Evolutionary conservation across 2,113 vertebrate genomes (phyloP).

Genomic region (Hyperopisus bebe): DNA sequence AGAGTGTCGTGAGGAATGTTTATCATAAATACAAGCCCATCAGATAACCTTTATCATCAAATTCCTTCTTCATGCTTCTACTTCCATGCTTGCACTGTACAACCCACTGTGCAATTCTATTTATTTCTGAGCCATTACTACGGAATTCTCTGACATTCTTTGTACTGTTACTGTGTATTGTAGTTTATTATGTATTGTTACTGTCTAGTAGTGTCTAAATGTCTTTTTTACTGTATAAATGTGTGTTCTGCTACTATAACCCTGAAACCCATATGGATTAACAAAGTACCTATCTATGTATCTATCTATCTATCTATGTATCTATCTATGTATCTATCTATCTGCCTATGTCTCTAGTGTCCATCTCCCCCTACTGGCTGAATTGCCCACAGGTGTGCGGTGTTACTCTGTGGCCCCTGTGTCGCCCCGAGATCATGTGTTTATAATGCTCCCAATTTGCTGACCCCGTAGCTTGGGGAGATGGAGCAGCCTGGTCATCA

Average conservation of each 20-base stretch:
- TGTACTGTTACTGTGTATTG: too few relatives aligned
- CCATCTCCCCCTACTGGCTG: neutral
- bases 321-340: neutral
- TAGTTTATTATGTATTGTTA: neutral
- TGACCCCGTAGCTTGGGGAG: neutral
- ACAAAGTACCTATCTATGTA: neutral
- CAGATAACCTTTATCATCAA: neutral
- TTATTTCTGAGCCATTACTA: neutral
- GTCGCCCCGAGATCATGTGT: neutral
- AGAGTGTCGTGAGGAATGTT: neutral
- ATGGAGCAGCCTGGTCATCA: neutral
- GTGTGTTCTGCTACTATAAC: neutral
- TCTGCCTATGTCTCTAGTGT: neutral
- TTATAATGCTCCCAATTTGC: neutral
- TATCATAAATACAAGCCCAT: neutral
- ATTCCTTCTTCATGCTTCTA: neutral
- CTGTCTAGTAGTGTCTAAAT: neutral
- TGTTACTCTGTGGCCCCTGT: neutral
- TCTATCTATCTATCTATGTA: neutral
- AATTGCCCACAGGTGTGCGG: neutral
- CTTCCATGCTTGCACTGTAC: neutral
- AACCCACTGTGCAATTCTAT: neutral
- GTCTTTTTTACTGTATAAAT: neutral
- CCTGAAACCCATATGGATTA: neutral
- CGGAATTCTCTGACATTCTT: neutral